These are phyloP conservation scores for Drosophila hydei DNA, from an alignment of 1,140 invertebrate genomes.

Conservation along the genomic window DNA sequence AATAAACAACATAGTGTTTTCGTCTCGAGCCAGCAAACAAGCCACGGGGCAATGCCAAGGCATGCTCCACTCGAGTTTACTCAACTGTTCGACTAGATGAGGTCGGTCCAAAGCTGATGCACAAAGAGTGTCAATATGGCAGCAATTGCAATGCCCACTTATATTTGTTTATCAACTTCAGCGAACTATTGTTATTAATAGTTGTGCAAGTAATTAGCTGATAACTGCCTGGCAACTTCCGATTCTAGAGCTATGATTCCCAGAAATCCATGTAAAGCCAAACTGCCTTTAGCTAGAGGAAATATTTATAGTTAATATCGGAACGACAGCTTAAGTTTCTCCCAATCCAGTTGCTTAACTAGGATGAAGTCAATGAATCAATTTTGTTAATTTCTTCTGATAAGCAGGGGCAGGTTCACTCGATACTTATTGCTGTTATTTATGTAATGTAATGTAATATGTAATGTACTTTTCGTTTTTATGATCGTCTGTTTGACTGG, in stretches of 20 bases:
- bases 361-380: too few species aligned
- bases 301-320: too few species aligned
- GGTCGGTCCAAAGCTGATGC: constrained; percentile 7
- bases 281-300: too few species aligned
- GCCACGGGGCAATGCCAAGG: constrained; percentile 2
- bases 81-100: constrained; percentile 28
- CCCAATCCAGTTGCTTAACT: too few species aligned
- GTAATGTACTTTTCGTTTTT: constrained; percentile 5
- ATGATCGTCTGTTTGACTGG: constrained; percentile 2
- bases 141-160: constrained; percentile 8
- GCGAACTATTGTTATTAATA: constrained; percentile 4
- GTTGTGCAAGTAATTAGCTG: constrained; percentile 34
- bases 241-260: constrained; percentile 32
- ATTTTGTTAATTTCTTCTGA: too few species aligned
- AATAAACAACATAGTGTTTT: constrained; percentile 28
- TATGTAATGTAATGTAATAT: too few species aligned
- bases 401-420: too few species aligned
- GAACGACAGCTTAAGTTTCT: too few species aligned
- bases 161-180: constrained; percentile 15
- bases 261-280: not conserved
- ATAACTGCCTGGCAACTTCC: constrained; percentile 20
- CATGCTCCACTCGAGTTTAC: constrained; percentile 24
- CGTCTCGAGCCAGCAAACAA: constrained; percentile 19
- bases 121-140: constrained; percentile 19
- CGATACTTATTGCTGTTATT: not conserved